Conservation (phyloP, 2,797 vertebrate genomes). For the Sciurus carolinensis region DNA sequence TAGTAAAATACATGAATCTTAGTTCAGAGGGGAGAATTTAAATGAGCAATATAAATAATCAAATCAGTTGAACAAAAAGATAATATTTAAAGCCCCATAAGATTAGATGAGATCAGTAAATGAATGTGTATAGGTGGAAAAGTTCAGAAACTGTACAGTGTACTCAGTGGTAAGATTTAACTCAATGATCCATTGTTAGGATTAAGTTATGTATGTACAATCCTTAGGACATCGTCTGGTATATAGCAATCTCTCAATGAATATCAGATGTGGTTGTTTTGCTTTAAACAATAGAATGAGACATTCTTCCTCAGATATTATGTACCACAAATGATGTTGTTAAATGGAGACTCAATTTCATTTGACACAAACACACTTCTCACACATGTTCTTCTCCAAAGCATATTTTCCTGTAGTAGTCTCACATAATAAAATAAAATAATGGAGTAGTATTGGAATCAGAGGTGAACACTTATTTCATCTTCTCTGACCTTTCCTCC, state of each 20-base stretch:
- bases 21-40: background rate
- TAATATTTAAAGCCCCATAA: background rate
- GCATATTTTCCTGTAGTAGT: conserved; percentile 43
- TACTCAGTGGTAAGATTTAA: background rate
- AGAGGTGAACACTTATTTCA: background rate
- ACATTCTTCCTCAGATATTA: background rate
- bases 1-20: background rate
- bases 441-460: conserved; percentile 4
- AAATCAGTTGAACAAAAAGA: background rate
- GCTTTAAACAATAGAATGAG: conserved; percentile 21
- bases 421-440: conserved; percentile 37
- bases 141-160: background rate
- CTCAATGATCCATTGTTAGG: background rate
- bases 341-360: conserved; percentile 1
- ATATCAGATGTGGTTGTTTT: conserved; percentile 51
- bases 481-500: background rate
- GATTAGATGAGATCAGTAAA: background rate
- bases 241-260: background rate
- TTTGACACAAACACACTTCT: background rate
- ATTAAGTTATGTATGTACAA: background rate
- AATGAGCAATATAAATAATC: background rate
- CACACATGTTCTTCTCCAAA: background rate
- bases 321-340: conserved; percentile 27
- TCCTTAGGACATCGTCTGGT: background rate
- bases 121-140: background rate